These are phyloP conservation scores for Tetragonula carbonaria DNA, from an alignment of 2,888 invertebrate genomes.

Conservation along the genomic window DNA sequence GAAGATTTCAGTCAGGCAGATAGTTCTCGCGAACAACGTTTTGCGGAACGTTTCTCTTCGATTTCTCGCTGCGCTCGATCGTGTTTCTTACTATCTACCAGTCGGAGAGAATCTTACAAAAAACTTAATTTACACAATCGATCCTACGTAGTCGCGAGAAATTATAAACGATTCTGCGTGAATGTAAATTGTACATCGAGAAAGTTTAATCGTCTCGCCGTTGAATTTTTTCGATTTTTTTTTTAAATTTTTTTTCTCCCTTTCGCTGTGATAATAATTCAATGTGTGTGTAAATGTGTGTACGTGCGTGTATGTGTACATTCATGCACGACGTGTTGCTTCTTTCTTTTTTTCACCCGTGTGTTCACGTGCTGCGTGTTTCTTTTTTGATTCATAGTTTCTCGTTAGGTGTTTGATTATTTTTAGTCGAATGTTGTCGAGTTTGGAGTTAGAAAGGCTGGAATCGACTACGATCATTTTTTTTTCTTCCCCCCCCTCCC, in stretches of 20 bases:
- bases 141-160: conserved; percentile 7
- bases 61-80: conserved; percentile 17
- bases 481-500: neutral
- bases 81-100: conserved; percentile 22
- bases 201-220: conserved; percentile 54
- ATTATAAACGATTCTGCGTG: neutral
- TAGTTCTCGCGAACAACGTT: neutral
- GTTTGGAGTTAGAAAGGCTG: conserved; percentile 52
- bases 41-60: neutral
- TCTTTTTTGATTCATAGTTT: conserved; percentile 56
- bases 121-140: conserved; percentile 27
- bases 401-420: conserved; percentile 58
- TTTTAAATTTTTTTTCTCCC: no score
- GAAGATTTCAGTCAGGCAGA: neutral
- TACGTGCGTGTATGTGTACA: neutral
- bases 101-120: conserved; percentile 34
- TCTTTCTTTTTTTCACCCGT: neutral
- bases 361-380: neutral
- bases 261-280: neutral
- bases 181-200: conserved; percentile 17
- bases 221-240: neutral
- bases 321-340: neutral
- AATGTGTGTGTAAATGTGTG: neutral
- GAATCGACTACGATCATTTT: conserved; percentile 56
- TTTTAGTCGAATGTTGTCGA: conserved; percentile 22